Evolutionary conservation across 2,888 invertebrate genomes (phyloP), one percentile per base, ranked within the genome.

Genomic region (Fissipunctia ypsillon): DNA sequence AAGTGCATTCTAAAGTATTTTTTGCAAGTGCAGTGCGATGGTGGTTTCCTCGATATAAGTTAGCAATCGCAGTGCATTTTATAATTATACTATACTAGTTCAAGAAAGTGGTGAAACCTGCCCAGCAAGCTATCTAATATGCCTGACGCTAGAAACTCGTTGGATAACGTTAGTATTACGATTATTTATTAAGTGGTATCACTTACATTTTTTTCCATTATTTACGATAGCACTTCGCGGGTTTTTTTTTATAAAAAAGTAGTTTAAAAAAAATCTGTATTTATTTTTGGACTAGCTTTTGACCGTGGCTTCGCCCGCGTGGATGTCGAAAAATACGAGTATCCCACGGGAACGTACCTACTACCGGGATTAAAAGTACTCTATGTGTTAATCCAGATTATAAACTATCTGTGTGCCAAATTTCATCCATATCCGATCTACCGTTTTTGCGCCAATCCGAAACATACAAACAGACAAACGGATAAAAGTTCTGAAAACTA

Each of bases 71-170:
- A 67, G 65, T 84, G 69, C 57, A 63, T 54, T 83, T 60, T 80
- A 56, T 64, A 80, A 80, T 81, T 57, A 75, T 68, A 76, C 57
- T 28, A 52, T 84, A 84, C 43, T 41, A 50, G 81, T 63, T 12
- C 56, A 71, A 71, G 81, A 81, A 81, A 81, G 81, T 84, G 38
- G 81, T 76, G 76, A 84, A 81, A 81, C 81, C 84, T 59, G 84
- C 54, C 43, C 28, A 45, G 68, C 76, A 31, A 80, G 76, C 70
- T 70, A 70, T 66, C 68, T 41, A 69, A 63, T 81, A 84, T 70
- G 38, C 43, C 56, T 25, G 70, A 31, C 65, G 22, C 12, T 84
- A 84, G 84, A 84, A 81, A 81, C 84, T 66, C 35, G 81, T 84
- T 71, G 76, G 66, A 19, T 45, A 56, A 64, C 61, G 60, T 64